Percentiles rank a stretch among this genome's conserved stretches.
Evolutionary conservation across 2,888 invertebrate species (phyloP).

Genomic region (Heliconius sara): DNA sequence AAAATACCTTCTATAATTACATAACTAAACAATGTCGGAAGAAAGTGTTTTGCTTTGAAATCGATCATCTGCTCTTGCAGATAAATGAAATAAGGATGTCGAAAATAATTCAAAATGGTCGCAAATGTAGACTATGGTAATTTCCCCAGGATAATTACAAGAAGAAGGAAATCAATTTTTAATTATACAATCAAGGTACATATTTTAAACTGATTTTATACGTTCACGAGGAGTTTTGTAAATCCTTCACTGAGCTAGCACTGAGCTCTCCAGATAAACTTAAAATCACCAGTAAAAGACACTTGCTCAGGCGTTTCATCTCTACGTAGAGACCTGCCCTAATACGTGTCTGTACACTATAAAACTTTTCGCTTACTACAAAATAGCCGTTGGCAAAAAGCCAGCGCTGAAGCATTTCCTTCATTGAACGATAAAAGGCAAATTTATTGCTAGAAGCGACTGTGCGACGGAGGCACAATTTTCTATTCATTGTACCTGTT

Average conservation of each 20-base stretch:
- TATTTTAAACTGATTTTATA: no score
- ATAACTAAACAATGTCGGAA: neutral
- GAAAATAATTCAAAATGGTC: no score
- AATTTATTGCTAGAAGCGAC: slow-evolving; percentile 35
- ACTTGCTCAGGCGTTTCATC: neutral
- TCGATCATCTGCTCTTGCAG: neutral
- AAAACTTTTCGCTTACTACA: slow-evolving; percentile 24
- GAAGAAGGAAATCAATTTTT: neutral
- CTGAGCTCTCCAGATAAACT: neutral
- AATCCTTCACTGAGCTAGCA: neutral
- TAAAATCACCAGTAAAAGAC: neutral
- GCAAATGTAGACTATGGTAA: neutral
- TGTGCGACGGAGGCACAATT: slow-evolving; percentile 20
- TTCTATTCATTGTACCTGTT: slow-evolving; percentile 28
- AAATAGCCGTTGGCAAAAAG: slow-evolving; percentile 29
- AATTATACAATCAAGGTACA: neutral
- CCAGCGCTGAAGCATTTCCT: slow-evolving; percentile 34
- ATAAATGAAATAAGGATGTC: neutral
- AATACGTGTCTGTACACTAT: slow-evolving; percentile 15
- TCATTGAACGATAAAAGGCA: slow-evolving; percentile 38
- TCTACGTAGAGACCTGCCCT: neutral
- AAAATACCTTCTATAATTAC: neutral
- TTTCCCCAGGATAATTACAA: neutral
- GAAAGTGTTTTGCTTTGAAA: neutral
- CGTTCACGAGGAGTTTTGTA: neutral